These are phyloP conservation scores for Aspidoscelis tigris DNA, from an alignment of 2,113 vertebrate genomes.

Conservation along the genomic window DNA sequence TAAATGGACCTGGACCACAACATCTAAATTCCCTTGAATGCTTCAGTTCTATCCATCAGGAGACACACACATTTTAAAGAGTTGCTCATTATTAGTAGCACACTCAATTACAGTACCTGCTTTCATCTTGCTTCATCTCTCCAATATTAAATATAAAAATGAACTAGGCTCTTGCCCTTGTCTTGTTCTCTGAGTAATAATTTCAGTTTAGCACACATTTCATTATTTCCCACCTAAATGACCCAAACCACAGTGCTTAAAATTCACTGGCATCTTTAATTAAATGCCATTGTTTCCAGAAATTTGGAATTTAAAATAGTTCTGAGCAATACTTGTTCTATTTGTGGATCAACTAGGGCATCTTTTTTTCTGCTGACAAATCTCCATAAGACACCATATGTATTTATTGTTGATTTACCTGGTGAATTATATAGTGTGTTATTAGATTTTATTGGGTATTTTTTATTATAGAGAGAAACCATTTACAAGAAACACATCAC, in stretches of 20 bases:
- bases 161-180: background rate
- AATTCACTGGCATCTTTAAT: background rate
- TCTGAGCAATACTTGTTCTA: background rate
- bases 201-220: background rate
- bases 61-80: background rate
- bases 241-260: background rate
- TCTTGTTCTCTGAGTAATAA: background rate
- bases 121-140: too few species aligned
- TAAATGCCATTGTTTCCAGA: too few species aligned
- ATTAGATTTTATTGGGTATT: constrained; percentile 19
- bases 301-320: background rate
- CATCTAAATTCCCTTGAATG: too few species aligned
- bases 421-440: constrained; percentile 4
- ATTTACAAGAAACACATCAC: constrained; percentile 14
- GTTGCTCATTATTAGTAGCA: too few species aligned
- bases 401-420: constrained; percentile 10
- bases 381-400: background rate
- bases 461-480: background rate
- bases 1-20: too few species aligned
- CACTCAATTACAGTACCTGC: too few species aligned
- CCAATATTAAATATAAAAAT: background rate
- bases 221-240: background rate
- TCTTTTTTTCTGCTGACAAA: constrained; percentile 2
- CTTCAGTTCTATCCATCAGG: too few species aligned
- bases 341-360: background rate